Percentiles rank a stretch among this genome's conserved stretches.
Conservation (phyloP, 2,113 vertebrate species). For the Cyphotilapia sp. region DNA sequence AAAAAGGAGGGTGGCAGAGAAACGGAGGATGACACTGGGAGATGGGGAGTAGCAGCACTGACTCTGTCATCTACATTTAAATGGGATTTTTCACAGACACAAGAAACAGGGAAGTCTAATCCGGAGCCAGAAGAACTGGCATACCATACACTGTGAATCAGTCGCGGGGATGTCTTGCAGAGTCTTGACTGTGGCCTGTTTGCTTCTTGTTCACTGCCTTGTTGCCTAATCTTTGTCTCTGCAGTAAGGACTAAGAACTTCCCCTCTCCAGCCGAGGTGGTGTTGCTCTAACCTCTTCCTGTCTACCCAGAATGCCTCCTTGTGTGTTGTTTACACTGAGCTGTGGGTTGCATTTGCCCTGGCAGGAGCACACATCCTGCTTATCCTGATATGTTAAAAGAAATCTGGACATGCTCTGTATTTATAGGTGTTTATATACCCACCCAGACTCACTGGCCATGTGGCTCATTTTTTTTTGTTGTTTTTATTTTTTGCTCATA, state of each 20-base stretch:
- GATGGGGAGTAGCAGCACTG: background rate
- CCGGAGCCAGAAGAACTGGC: background rate
- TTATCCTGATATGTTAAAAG: background rate
- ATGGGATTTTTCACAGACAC: constrained; percentile 9
- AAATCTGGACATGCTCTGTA: background rate
- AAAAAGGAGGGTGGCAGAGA: background rate
- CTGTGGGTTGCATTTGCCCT: background rate
- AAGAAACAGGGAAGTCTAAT: background rate
- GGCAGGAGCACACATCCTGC: background rate
- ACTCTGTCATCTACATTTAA: constrained; percentile 44
- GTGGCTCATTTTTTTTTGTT: rapidly evolving
- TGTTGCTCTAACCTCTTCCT: constrained; percentile 51
- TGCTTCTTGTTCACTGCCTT: background rate
- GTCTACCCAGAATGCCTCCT: constrained; percentile 33
- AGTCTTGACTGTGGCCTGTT: background rate
- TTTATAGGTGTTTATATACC: background rate
- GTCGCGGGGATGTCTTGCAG: background rate
- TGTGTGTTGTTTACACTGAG: background rate
- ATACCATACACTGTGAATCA: background rate
- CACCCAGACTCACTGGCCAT: background rate
- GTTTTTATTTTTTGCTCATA: background rate
- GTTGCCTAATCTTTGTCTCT: constrained; percentile 5
- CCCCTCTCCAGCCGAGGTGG: background rate
- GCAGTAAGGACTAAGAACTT: background rate
- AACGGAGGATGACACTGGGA: background rate